Conservation (phyloP, 2,888 invertebrate genomes). For the Dryobotodes eremita region DNA sequence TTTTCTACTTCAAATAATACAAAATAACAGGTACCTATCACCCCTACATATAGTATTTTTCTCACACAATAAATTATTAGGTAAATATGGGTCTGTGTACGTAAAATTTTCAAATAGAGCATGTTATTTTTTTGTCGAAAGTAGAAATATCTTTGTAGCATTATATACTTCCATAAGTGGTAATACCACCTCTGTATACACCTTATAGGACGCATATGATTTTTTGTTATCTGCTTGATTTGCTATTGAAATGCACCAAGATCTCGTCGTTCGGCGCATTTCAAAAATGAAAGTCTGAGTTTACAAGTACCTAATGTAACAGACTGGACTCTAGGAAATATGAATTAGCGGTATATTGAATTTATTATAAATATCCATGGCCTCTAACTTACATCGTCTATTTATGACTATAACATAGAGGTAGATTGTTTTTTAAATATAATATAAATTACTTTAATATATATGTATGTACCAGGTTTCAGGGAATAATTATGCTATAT, state of each 20-base stretch:
- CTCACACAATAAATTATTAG: neutral
- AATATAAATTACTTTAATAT: conserved; percentile 4
- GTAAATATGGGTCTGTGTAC: neutral
- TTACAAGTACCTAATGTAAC: conserved; percentile 29
- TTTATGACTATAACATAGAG: neutral
- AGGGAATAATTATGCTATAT: neutral
- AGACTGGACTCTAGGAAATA: conserved; percentile 18
- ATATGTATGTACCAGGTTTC: conserved; percentile 27
- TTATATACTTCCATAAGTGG: neutral
- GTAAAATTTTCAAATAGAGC: neutral
- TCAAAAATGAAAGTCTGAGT: conserved; percentile 45
- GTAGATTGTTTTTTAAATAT: conserved; percentile 8
- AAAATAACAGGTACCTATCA: neutral
- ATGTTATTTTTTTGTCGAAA: conserved; percentile 8
- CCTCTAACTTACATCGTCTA: conserved; percentile 48
- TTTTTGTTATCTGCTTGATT: conserved; percentile 5
- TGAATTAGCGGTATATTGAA: conserved; percentile 38
- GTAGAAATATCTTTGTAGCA: conserved; percentile 1
- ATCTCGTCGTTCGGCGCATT: conserved; percentile 44
- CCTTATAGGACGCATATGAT: conserved; percentile 4
- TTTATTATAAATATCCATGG: conserved; percentile 44
- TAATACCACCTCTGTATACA: neutral
- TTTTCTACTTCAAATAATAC: conserved; percentile 10
- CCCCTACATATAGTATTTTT: neutral
- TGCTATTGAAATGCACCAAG: conserved; percentile 21